Conservation (phyloP, 2,797 vertebrate species). For the Forpus xanthops region DNA sequence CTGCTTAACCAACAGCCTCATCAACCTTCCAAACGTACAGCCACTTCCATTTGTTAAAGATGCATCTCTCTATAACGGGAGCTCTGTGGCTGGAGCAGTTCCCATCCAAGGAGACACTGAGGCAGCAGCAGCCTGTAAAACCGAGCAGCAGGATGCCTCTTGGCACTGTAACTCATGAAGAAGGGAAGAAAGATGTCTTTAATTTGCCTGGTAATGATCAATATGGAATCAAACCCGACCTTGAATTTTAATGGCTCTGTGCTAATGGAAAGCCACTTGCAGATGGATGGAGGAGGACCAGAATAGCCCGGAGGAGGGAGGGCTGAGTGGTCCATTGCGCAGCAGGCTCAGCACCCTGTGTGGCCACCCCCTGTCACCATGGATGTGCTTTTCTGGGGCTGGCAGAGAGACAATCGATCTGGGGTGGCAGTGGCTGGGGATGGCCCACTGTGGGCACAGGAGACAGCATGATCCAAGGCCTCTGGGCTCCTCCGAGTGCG, state of each 20-base stretch:
- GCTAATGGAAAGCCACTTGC: not conserved
- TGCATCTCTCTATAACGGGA: not conserved
- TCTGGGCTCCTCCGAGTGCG: not conserved
- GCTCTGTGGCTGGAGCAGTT: not conserved
- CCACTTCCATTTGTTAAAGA: not conserved
- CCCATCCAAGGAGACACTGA: not conserved
- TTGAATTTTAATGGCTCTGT: conserved; percentile 59
- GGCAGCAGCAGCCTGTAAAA: not conserved
- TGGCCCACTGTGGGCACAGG: not conserved
- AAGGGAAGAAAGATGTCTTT: conserved; percentile 65
- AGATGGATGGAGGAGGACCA: not conserved
- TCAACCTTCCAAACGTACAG: not conserved
- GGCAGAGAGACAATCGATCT: not conserved
- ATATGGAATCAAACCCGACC: conserved; percentile 38
- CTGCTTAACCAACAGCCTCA: not conserved
- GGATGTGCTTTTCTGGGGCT: not conserved
- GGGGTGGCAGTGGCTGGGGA: not conserved
- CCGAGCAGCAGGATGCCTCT: not conserved
- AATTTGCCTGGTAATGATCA: conserved; percentile 65
- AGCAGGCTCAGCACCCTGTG: not conserved
- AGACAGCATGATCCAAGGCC: not conserved
- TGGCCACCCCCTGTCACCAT: not conserved
- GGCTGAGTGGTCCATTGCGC: not conserved
- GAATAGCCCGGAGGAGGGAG: not conserved
- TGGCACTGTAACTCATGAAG: not conserved